Base-by-base conservation (phyloP, 2,797 vertebrate genomes). In the Ptychobarbus kaznakovi region DNA sequence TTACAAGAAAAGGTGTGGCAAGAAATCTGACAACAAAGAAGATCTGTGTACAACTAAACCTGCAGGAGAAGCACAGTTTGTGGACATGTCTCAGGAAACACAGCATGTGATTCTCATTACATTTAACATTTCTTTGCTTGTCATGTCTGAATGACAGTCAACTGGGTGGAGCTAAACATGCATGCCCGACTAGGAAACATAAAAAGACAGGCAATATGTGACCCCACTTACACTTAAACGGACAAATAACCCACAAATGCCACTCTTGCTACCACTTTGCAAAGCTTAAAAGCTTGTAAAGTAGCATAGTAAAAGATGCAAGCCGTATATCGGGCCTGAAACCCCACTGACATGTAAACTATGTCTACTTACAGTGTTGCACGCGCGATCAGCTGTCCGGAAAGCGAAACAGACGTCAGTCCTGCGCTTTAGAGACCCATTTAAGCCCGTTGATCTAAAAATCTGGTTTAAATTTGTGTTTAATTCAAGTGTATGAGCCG, bases 281-380 rank as follows among this genome's bases (percentile, higher is more conserved):
- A 49, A 69, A 35, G 46, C 35, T 7, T 68, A 28, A 77, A 69
- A 1, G 32, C 35, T 22, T n/a, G 7, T 40, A 42, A 75, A 22
- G 13, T 32, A 15, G 5, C 35, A 15, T 53, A 22, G 38, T 13
- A 13, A 28, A 28, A 44, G n/a, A 61, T n/a, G 12, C 38, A 51
- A 80, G 22, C 6, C 9, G 15, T 15, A 15, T 49, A 20, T 18
- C n/a, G 35, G 72, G 77, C 61, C 70, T 51, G 38, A 35, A 20
- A 16, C n/a, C 10, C 11, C 42, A 32, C 65, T n/a, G n/a, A 16
- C 63, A 49, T 76, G 72, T 74, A 82, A 86, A 58, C 32, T 68
- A 42, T 16, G 66, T 63, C 22, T 88, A 88, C 89, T 90, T 75
- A 88, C 89, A 86, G 83, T 73, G 53, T 44, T 61, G 25, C n/a